Conservation (phyloP, 2,888 invertebrate species). For the Lepidochrysops patricia region DNA sequence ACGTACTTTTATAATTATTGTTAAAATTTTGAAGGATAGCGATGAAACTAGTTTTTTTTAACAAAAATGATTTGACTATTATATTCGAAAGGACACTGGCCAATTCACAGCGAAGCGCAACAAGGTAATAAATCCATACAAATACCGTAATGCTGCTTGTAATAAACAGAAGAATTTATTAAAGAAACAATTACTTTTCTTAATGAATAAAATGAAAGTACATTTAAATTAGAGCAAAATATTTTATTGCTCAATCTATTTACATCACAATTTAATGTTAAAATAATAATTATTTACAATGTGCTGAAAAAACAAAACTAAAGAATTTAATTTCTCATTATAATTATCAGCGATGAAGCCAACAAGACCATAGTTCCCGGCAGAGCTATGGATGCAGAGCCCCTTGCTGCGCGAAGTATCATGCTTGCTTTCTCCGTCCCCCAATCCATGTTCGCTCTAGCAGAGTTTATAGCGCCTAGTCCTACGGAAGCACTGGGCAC, state of each 20-base stretch:
- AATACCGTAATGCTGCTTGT: too few relatives aligned
- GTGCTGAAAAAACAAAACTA: background rate
- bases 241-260: background rate
- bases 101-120: too few relatives aligned
- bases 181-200: too few relatives aligned
- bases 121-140: too few relatives aligned
- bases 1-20: background rate
- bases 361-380: slow-evolving; percentile 41
- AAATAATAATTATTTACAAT: background rate
- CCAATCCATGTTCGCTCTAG: slow-evolving; percentile 48
- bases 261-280: background rate
- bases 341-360: slow-evolving; percentile 34
- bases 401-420: slow-evolving; percentile 42
- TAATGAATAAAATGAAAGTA: too few relatives aligned
- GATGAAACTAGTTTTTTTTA: too few relatives aligned
- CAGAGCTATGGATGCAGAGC: slow-evolving; percentile 34
- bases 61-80: too few relatives aligned
- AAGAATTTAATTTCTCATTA: slow-evolving; percentile 28
- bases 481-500: slow-evolving; percentile 44
- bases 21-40: too few relatives aligned
- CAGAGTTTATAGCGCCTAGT: slow-evolving; percentile 39
- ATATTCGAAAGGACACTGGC: too few relatives aligned
- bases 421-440: slow-evolving; percentile 40
- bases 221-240: background rate
- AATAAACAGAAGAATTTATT: background rate